Base-by-base conservation (phyloP, 2,888 invertebrate species). In the Temnothorax ravouxi region DNA sequence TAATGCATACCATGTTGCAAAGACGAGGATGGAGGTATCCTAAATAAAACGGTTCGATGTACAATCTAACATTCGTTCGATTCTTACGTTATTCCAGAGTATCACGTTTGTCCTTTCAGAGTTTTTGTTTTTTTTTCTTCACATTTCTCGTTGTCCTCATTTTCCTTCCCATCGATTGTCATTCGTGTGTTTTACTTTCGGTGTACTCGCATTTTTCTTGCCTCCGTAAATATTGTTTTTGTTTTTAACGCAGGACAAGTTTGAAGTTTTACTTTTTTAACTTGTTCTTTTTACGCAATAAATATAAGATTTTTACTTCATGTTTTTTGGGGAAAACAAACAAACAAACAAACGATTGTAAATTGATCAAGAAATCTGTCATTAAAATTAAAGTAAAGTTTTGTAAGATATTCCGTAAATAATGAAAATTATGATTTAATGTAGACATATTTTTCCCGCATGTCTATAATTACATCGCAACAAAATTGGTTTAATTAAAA, bases 151-250 rank as follows among this genome's bases (percentile, higher is more conserved):
- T 25, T 25, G 25, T 25, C 25, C 25, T 25, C 25, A 25, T 25
- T 25, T 25, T 25, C 25, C 25, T 25, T 25, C 25, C 25, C 25
- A 25, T 25, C 25, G 25, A 25, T 25, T 2, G 25, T 61, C 61
- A 47, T 34, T 74, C 59, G 44, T 21, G 47, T 61, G 41, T 54
- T 38, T 62, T 50, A 5, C 50, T 38, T 62, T 18, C 21, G 34
- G 2, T 50, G 34, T 38, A 34, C 21, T 56, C 44, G n/a, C 41
- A 66, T 77, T 77, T 66, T 44, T 77, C 67, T 77, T 13, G 29
- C 13, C 54, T 41, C 1, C 29, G 25, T 25, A 6, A 9, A 6
- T 6, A 41, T 41, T 77, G 8, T 44, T 25, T 25, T 25, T 25
- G 25, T 25, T 25, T 25, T 25, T 25, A 25, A 25, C 25, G 25